Evolutionary conservation across 2,113 vertebrate genomes (phyloP).

Genomic region (Pelecanus crispus): DNA sequence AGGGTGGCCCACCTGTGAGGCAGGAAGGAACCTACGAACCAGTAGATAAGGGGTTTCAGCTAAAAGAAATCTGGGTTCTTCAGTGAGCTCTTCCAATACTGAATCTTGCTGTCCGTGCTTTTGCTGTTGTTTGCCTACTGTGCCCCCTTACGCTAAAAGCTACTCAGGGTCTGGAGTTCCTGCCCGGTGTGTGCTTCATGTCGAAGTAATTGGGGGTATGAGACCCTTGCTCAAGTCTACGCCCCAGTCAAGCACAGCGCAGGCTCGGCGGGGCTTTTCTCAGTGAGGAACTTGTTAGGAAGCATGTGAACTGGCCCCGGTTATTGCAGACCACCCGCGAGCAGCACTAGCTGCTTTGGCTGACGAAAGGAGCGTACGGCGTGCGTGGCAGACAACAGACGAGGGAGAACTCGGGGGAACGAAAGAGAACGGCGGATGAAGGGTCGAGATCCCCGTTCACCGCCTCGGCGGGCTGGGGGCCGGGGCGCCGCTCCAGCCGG

Average conservation of each 20-base stretch:
- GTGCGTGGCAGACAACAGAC: neutral
- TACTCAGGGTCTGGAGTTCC: no score
- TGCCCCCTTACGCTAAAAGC: no score
- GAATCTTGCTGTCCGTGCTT: neutral
- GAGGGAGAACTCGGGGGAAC: neutral
- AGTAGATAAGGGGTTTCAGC: rapidly evolving
- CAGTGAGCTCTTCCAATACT: rapidly evolving
- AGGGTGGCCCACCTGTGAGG: rapidly evolving
- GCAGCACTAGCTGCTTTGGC: rapidly evolving
- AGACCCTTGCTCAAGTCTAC: neutral
- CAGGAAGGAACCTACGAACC: neutral
- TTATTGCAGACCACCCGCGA: neutral
- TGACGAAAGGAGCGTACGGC: rapidly evolving
- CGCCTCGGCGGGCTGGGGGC: rapidly evolving
- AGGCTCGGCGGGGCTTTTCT: rapidly evolving
- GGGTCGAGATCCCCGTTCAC: rapidly evolving
- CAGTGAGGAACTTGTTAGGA: neutral
- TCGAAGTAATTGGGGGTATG: rapidly evolving
- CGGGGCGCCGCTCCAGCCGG: rapidly evolving
- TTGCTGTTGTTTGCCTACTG: neutral
- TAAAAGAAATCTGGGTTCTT: neutral
- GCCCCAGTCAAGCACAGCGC: rapidly evolving
- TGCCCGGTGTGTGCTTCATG: neutral
- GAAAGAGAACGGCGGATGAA: rapidly evolving
- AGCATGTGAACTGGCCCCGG: rapidly evolving